Base-by-base conservation (phyloP, 2,888 invertebrate species). In the Caenorhabditis drosophilae region DNA sequence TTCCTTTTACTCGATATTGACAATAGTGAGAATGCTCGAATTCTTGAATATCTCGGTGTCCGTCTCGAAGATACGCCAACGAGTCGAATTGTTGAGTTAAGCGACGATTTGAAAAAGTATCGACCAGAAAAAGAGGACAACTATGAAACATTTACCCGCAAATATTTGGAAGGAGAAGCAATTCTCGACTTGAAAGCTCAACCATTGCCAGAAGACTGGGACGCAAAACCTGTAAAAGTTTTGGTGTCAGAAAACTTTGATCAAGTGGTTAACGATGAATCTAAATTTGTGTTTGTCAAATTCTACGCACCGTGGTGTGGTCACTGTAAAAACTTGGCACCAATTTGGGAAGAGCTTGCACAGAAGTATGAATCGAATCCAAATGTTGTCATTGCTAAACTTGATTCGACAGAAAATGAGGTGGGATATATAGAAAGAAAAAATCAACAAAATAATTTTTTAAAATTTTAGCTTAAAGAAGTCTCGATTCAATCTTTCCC, bases 251-350 rank as follows among this genome's bases (percentile, higher is more conserved):
- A 89, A 84, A 97, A 97, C 88, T 97, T 97, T 85, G 91, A 92
- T 50, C 25, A 58, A 36, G 90, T 97, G 74, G 96, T 89, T 40
- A 88, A 90, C 71, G 90, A 95, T 85, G 88, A 88, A 78, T 87
- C 85, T 72, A 96, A 95, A 87, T 89, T 90, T 81, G 97, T 96
- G 41, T 89, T 97, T 57, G 95, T 97, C 70, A 96, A 97, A 87
- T 97, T 97, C 88, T 97, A 96, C 86, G 96, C 96, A 52, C 96
- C 97, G 64, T 97, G 97, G 97, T 88, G 88, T 86, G 94, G 93
- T 56, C 96, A 96, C 85, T 97, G 96, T 89, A 95, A 96, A 84
- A 92, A 95, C 85, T 88, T 97, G 80, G 91, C 88, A 52, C 97
- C 97, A 20, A 94, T 95, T 85, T 97, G 93, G 87, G 94, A 95